Evolutionary conservation across 2,797 vertebrate species (phyloP), one percentile per base, ranked within the genome.

Genomic region (Phaenicophaeus curvirostris): DNA sequence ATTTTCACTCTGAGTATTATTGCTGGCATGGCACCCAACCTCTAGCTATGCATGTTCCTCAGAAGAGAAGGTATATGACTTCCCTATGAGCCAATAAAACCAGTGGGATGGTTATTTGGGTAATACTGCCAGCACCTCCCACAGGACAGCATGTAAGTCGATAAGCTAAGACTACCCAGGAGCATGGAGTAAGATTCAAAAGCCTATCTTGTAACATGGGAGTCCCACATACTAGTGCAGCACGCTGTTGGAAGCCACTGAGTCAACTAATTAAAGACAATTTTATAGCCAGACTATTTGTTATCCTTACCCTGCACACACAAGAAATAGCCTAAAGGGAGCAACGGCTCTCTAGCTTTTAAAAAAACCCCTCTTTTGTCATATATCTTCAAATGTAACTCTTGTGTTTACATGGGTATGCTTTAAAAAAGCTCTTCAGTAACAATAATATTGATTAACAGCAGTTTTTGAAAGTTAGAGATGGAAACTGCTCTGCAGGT

Each of bases 81-180:
- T 97, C 90, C 95, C 77, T 83, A 9, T 39, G 71, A 95, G 89
- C 75, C 94, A 95, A 94, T 97, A 97, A 97, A 95, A 97, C 75
- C 97, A 96, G 92, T 94, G 90, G 94, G 95, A 91, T 91, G 72
- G 78, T 92, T 95, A 93, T 94, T 96, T 83, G 82, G 72, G 71
- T 91, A 95, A 96, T 95, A 77, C 87, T 95, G 83, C 85, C 51
- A 62, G 80, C 30, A 42, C 75, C 96, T 95, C 94, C 88, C 92
- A 97, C 85, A 95, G 92, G 94, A 96, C 72, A 95, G 62, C 58
- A 48, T 75, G 37, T 33, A 76, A 87, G 81, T 76, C 41, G 31
- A 80, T 93, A 87, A 25, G 11, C 74, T 95, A 82, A 83, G 85
- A 75, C 90, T 89, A 94, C 65, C 91, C 95, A 93, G 90, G 66